These are phyloP conservation scores for Acronicta psi DNA, from an alignment of 2,888 invertebrate genomes.

Conservation along the genomic window DNA sequence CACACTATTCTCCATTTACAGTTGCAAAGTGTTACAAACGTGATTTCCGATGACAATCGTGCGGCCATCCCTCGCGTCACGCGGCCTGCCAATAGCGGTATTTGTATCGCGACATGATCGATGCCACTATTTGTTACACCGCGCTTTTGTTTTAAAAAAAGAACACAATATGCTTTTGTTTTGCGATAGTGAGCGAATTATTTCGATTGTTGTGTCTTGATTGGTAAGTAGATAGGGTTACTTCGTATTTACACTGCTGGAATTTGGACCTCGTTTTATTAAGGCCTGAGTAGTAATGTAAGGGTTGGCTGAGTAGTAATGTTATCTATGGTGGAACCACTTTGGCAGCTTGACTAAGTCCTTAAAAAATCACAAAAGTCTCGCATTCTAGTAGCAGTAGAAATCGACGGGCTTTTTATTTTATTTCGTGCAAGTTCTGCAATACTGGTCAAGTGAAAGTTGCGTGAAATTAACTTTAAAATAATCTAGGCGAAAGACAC, in stretches of 20 bases:
- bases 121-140: constrained; percentile 51
- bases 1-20: constrained; percentile 9
- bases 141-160: constrained; percentile 44
- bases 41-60: constrained; percentile 52
- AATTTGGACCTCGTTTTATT: too few species aligned
- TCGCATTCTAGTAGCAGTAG: too few species aligned
- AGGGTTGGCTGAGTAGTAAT: too few species aligned
- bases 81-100: constrained; percentile 40
- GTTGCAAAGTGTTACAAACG: constrained; percentile 44
- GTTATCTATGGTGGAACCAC: too few species aligned
- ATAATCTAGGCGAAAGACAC: constrained; percentile 1
- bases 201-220: constrained; percentile 2
- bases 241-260: too few species aligned
- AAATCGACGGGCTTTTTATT: neutral
- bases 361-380: too few species aligned
- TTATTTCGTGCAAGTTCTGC: neutral
- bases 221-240: too few species aligned
- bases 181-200: constrained; percentile 20
- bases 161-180: constrained; percentile 38
- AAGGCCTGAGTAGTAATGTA: too few species aligned
- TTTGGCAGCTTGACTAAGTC: too few species aligned
- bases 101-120: constrained; percentile 51
- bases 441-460: neutral
- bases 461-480: constrained; percentile 21
- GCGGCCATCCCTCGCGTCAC: constrained; percentile 30